Conservation (phyloP, 2,888 invertebrate species). For the Oxycera nigricornis region DNA sequence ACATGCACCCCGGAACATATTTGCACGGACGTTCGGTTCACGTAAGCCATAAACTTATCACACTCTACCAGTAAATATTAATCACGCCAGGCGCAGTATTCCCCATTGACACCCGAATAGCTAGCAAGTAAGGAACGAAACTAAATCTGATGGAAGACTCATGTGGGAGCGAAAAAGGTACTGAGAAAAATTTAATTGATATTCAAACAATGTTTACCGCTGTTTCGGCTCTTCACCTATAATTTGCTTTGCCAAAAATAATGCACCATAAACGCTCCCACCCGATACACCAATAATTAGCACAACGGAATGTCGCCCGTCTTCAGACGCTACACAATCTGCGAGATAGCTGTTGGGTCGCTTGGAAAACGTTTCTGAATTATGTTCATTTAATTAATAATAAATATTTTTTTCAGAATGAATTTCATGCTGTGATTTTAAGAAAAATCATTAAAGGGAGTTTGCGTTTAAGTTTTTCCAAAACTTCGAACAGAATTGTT, state of each 20-base stretch:
- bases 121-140: slow-evolving; percentile 13
- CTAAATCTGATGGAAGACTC: not conserved
- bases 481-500: too few species aligned
- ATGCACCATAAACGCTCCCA: slow-evolving; percentile 5
- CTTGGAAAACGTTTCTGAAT: not conserved
- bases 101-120: slow-evolving; percentile 11
- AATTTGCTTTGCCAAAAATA: slow-evolving; percentile 30
- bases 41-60: not conserved
- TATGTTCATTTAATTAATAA: too few species aligned
- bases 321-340: not conserved
- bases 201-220: slow-evolving; percentile 31
- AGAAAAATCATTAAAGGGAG: too few species aligned
- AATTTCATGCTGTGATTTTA: too few species aligned
- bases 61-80: not conserved
- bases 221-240: not conserved
- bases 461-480: too few species aligned
- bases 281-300: slow-evolving; percentile 23
- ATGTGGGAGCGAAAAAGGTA: not conserved
- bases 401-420: too few species aligned
- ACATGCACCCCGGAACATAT: too few species aligned
- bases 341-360: not conserved
- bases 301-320: slow-evolving; percentile 17
- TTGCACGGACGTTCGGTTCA: too few species aligned
- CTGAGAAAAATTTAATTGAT: slow-evolving; percentile 5
- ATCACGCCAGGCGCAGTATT: slow-evolving; percentile 12